phyloP scores from a whole-genome alignment of 92 coral and sea anemone genomes.

The Scolanthus callimorphus region DNA sequence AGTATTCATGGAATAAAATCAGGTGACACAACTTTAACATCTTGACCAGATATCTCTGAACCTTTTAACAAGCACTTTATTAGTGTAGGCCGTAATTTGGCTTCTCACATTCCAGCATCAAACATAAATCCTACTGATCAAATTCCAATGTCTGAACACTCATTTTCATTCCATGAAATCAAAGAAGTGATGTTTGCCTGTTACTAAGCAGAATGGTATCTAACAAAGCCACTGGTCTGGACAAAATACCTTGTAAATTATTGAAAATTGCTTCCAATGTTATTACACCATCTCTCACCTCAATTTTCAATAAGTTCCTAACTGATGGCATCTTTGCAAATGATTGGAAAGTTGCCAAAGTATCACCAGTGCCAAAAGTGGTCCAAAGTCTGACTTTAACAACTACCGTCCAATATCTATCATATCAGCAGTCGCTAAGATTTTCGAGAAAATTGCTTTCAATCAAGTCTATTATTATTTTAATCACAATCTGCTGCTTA shows the following conservation, averaged over 20 bases:
- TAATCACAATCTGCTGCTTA: slow-evolving; percentile 3
- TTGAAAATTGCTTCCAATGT: slow-evolving; percentile 21
- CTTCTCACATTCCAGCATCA: slow-evolving; percentile 27
- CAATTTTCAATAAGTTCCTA: slow-evolving; percentile 28
- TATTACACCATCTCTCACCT: slow-evolving; percentile 20
- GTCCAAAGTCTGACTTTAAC: slow-evolving; percentile 6
- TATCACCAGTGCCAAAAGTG: slow-evolving; percentile 28
- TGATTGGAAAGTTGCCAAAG: slow-evolving; percentile 35
- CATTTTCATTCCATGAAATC: slow-evolving; percentile 6
- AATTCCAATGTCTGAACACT: slow-evolving; percentile 2
- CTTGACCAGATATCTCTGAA: slow-evolving; percentile 17
- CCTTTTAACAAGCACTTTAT: slow-evolving; percentile 36
- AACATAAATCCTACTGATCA: slow-evolving; percentile 12
- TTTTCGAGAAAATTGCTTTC: slow-evolving; percentile 24
- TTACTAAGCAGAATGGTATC: background rate
- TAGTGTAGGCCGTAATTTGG: slow-evolving; percentile 29
- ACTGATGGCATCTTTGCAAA: slow-evolving; percentile 22
- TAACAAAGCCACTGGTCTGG: slow-evolving; percentile 27
- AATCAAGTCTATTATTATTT: slow-evolving; percentile 14
- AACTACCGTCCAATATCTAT: slow-evolving; percentile 24
- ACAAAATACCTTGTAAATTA: slow-evolving; percentile 17
- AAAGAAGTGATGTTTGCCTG: background rate
- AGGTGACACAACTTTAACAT: slow-evolving; percentile 3
- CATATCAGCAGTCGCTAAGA: slow-evolving; percentile 9
- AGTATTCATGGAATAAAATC: slow-evolving; percentile 18